These are phyloP conservation scores for Epicauta chinensis DNA, from an alignment of 1,140 invertebrate species.

Conservation along the genomic window DNA sequence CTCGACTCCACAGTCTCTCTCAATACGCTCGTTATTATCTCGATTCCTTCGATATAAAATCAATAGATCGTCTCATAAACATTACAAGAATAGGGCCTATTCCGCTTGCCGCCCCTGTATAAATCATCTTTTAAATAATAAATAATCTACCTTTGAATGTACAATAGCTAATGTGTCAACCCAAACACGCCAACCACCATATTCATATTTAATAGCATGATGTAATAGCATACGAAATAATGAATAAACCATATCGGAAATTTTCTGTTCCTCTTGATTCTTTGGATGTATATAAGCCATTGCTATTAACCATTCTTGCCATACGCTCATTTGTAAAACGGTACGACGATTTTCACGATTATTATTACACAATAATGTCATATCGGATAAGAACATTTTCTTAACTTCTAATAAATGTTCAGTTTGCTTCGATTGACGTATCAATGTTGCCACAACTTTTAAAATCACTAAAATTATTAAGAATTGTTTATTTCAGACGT, in stretches of 20 bases:
- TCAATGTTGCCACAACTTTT: constrained; percentile 96
- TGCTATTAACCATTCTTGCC: constrained; percentile 99
- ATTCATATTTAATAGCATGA: constrained; percentile 98
- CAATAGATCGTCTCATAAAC: too few relatives aligned
- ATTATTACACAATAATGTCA: constrained; percentile 95
- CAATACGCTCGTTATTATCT: too few relatives aligned
- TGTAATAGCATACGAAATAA: constrained; percentile 95
- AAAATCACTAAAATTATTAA: constrained; percentile 89
- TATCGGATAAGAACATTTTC: constrained; percentile 93
- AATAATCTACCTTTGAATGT: constrained; percentile 90
- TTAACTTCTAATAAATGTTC: constrained; percentile 90
- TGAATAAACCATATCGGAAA: constrained; percentile 97
- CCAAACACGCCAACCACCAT: constrained; percentile 99
- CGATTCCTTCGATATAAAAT: too few relatives aligned
- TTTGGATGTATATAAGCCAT: constrained; percentile 97
- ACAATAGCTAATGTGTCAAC: constrained; percentile 99
- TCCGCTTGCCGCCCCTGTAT: too few relatives aligned
- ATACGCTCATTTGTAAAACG: constrained; percentile 99
- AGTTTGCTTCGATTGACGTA: constrained; percentile 91
- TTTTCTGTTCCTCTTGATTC: constrained; percentile 90
- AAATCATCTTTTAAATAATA: too few relatives aligned
- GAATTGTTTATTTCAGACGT: neutral
- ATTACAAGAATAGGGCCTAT: too few relatives aligned
- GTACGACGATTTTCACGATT: constrained; percentile 95
- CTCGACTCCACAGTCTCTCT: too few relatives aligned